Evolutionary conservation across 1,140 invertebrate genomes (phyloP), one percentile per base, ranked within the genome.

Genomic region (Wasmannia auropunctata): DNA sequence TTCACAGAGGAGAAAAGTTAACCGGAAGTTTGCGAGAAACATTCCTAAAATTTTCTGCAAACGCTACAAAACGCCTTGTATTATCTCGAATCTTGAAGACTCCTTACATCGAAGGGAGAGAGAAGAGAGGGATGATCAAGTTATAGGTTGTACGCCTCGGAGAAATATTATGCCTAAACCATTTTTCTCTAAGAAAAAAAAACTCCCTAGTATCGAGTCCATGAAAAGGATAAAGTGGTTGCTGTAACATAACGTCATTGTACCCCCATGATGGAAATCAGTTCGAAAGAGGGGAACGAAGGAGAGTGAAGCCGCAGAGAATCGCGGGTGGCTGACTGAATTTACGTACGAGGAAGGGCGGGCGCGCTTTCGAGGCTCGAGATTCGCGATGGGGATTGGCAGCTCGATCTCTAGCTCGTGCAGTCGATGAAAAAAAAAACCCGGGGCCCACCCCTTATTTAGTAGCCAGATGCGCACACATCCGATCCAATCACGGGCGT

Each of bases 401-500:
- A 76, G 79, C 62, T 85, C 31, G 79, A 77, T 63, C 54, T 84
- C 58, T 62, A 58, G 10, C 69, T 77, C 56, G 60, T 40, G 70
- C 67, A 81, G 63, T 56, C 75, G 56, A 70, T 11, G 74, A 54
- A 76, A 84, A 70, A 85, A 58, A n/a, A n/a, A n/a, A n/a, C n/a
- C 22, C 16, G 56, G 56, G 51, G 0, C n/a, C 11, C 54, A 40
- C 49, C 62, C 63, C 56, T 63, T 65, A 89, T 92, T 92, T 87
- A 90, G 91, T 92, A 92, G 91, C 91, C 91, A 92, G 91, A 92
- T 92, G 91, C 90, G 91, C 91, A 91, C 87, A 91, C 91, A 90
- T 90, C 87, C 81, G 83, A 91, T 92, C 88, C 90, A 92, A 92
- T 92, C 91, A 91, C 76, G 86, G 63, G 69, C 88, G 86, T 92